Evolutionary conservation across 2,888 invertebrate species (phyloP).

Genomic region (Hirtodrosophila histrioides): DNA sequence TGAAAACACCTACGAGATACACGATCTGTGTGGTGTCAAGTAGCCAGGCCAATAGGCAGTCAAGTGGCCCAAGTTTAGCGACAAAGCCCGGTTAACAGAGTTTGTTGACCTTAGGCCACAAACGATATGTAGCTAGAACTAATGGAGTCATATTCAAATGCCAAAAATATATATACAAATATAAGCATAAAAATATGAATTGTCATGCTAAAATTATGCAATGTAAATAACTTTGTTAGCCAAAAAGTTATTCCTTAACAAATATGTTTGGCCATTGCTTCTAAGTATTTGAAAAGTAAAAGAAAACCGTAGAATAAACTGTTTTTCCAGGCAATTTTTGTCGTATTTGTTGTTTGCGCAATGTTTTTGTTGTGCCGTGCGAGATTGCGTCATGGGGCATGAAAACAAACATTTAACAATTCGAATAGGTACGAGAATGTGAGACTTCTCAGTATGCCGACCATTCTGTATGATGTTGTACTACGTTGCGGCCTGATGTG

Average conservation of each 20-base stretch:
- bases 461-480: neutral
- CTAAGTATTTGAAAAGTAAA: constrained; percentile 17
- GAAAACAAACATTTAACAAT: constrained; percentile 31
- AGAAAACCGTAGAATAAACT: constrained; percentile 23
- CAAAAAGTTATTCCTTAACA: constrained; percentile 45
- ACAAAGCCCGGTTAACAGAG: constrained; percentile 28
- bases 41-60: constrained; percentile 50
- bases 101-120: constrained; percentile 55
- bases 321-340: constrained; percentile 63
- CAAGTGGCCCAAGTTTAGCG: constrained; percentile 36
- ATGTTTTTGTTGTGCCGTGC: constrained; percentile 40
- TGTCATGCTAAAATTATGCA: constrained; percentile 68
- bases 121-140: constrained; percentile 18
- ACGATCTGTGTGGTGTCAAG: constrained; percentile 56
- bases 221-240: constrained; percentile 34
- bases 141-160: constrained; percentile 58
- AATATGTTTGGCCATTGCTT: constrained; percentile 36
- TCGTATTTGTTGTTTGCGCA: constrained; percentile 71
- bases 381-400: constrained; percentile 62
- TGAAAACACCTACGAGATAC: constrained; percentile 72
- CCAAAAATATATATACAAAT: neutral
- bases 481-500: no score
- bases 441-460: constrained; percentile 30
- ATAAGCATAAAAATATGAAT: constrained; percentile 48
- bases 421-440: constrained; percentile 40